Conservation (phyloP, 2,888 invertebrate genomes). For the Lasioglossum villosulum region DNA sequence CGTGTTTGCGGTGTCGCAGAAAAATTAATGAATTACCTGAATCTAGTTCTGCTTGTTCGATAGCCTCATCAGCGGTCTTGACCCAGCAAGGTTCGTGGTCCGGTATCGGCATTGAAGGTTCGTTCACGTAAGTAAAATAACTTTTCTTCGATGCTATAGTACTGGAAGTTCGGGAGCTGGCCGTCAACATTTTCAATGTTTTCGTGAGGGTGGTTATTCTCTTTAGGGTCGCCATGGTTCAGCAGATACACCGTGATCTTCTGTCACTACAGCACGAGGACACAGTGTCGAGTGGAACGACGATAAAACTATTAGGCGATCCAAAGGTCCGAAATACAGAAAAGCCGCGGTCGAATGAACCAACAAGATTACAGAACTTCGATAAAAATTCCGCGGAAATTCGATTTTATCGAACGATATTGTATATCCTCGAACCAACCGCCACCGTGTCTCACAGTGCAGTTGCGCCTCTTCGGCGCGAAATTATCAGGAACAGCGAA, state of each 20-base stretch:
- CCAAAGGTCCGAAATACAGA: neutral
- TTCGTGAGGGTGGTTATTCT: conserved; percentile 75
- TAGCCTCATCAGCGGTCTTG: conserved; percentile 90
- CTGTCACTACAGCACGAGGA: conserved; percentile 32
- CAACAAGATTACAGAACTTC: neutral
- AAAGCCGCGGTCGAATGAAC: neutral
- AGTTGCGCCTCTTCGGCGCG: conserved; percentile 48
- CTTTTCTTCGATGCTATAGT: conserved; percentile 58
- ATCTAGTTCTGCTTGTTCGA: conserved; percentile 88
- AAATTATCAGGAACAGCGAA: conserved; percentile 19
- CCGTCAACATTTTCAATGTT: conserved; percentile 70
- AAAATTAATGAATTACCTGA: conserved; percentile 87
- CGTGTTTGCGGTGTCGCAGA: no score
- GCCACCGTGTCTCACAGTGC: conserved; percentile 53
- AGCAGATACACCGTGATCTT: conserved; percentile 21
- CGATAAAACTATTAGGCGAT: conserved; percentile 2
- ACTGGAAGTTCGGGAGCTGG: conserved; percentile 64
- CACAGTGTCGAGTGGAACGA: conserved; percentile 44
- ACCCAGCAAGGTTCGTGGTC: conserved; percentile 90
- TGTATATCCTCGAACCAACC: conserved; percentile 46
- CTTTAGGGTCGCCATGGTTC: conserved; percentile 78
- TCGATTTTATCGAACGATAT: neutral
- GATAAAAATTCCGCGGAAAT: neutral
- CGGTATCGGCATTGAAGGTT: conserved; percentile 92
- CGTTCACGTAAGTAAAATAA: conserved; percentile 90